phyloP scores from a whole-genome alignment of 2,113 vertebrate genomes.

The Taxidea taxus region DNA sequence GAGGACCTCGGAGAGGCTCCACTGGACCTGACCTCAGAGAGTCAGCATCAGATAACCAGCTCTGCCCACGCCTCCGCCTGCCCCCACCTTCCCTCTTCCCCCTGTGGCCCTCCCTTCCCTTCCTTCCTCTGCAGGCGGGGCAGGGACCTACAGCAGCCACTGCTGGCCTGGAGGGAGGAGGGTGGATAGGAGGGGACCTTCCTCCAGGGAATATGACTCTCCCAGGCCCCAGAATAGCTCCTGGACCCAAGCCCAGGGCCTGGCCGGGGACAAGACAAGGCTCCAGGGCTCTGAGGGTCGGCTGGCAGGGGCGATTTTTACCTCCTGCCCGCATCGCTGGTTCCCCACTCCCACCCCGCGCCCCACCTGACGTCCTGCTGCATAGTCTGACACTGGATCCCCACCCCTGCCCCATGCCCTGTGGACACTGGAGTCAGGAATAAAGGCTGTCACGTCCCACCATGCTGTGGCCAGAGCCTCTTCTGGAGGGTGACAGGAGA shows the following conservation, averaged over 20 bases:
- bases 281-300: conserved; percentile 49
- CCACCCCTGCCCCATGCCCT: not conserved
- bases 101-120: conserved; percentile 46
- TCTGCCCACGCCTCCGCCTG: not conserved
- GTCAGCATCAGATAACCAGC: not conserved
- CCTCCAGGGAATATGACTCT: conserved; percentile 56
- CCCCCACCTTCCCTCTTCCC: not conserved
- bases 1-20: not conserved
- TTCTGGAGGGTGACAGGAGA: not conserved
- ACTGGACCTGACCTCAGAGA: not conserved
- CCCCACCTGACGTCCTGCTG: conserved; percentile 54
- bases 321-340: conserved; percentile 49
- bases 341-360: too few relatives aligned
- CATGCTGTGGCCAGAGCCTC: not conserved
- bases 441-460: conserved; percentile 62
- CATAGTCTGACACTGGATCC: conserved; percentile 76
- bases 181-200: conserved; percentile 52
- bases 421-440: conserved; percentile 75
- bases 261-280: conserved; percentile 48
- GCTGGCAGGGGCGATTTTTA: conserved; percentile 64
- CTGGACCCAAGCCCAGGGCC: conserved; percentile 66
- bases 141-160: conserved; percentile 1
- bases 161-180: not conserved
- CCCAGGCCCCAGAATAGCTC: conserved; percentile 73
- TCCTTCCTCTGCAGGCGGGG: conserved; percentile 67